Base-by-base conservation (phyloP, 2,797 vertebrate species). In the Vespertilio murinus region DNA sequence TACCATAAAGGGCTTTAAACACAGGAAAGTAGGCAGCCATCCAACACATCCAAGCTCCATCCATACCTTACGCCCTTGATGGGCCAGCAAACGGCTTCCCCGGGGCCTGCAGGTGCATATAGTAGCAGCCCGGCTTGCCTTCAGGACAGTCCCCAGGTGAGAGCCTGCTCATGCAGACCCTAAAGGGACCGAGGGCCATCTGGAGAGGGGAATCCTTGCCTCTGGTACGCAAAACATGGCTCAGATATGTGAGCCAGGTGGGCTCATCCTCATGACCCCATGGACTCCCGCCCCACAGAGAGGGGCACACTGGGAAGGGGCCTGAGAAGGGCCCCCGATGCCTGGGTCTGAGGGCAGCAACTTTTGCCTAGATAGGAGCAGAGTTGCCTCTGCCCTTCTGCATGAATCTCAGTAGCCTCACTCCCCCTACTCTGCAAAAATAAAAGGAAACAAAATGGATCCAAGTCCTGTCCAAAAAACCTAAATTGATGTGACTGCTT, bases 371-470 rank as follows among this genome's bases (percentile, higher is more conserved):
- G 18, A 17, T 69, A 11, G 83, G 47, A 67, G 23, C 0, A 5
- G 6, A 3, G 6, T 67, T 54, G n/a, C 42, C 30, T 79, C 42
- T 64, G 40, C 23, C 64, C 88, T 59, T 85, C 47, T 14, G 23
- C 67, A 49, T 61, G 35, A 81, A 20, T 54, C 56, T 77, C 13
- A 5, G 25, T 69, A 79, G 40, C 17, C 25, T 78, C 35, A 23
- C 10, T 79, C 12, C 59, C n/a, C 16, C 35, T 79, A 16, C 14
- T 38, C 71, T 74, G 3, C 2, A 35, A 88, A 87, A 85, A 25
- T n/a, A 81, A 74, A 89, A 11, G 28, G 35, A 89, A 94, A 75
- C 33, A 94, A 93, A 96, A 95, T 91, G 69, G 90, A 95, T 97
- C 87, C 70, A 92, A 17, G 86, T 69, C 89, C 81, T 96, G 81